Base-by-base conservation (phyloP, 2,113 vertebrate genomes). In the Chaetura pelagica region DNA sequence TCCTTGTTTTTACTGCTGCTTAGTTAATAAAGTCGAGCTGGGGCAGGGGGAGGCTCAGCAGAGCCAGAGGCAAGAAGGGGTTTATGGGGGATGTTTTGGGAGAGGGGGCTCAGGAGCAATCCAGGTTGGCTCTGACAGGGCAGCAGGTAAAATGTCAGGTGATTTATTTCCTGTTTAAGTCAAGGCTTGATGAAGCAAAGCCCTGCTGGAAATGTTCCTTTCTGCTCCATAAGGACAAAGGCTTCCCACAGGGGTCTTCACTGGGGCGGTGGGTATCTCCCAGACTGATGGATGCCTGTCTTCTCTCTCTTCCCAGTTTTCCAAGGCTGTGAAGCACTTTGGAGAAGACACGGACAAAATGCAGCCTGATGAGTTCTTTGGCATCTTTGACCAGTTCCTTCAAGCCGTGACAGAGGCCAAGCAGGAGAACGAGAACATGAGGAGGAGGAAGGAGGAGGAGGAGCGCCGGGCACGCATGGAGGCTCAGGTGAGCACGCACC, bases 291-390 rank as follows among this genome's bases (percentile, higher is more conserved):
- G 29, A 66, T 7, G 12, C 9, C 30, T 72, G 9, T 71, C 58
- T 79, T 63, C 34, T 81, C 49, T 84, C 85, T 85, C n/a, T n/a
- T n/a, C 35, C 17, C 97, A 99, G 99, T 99, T 99, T 95, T 92
- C 97, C 62, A 99, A 98, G 97, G 98, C 98, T 30, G 99, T 99
- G 80, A 99, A 99, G 97, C 98, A 99, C 98, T 99, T 99, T 21
- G 99, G 99, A 27, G 99, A 99, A 95, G 99, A 99, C n/a, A 96
- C 98, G 10, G 95, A 97, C 82, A 99, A 99, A 97, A 99, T 99
- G 89, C 99, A 99, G 97, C 99, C 99, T 0, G 99, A 99, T 0
- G 99, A 99, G 98, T 99, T 99, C 98, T 99, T 99, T 7, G 99
- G 99, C 89, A 99, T 99, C 95, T 99, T 99, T 5, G 99, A 99